phyloP scores from a whole-genome alignment of 2,113 vertebrate genomes.

The Corvus hawaiiensis region DNA sequence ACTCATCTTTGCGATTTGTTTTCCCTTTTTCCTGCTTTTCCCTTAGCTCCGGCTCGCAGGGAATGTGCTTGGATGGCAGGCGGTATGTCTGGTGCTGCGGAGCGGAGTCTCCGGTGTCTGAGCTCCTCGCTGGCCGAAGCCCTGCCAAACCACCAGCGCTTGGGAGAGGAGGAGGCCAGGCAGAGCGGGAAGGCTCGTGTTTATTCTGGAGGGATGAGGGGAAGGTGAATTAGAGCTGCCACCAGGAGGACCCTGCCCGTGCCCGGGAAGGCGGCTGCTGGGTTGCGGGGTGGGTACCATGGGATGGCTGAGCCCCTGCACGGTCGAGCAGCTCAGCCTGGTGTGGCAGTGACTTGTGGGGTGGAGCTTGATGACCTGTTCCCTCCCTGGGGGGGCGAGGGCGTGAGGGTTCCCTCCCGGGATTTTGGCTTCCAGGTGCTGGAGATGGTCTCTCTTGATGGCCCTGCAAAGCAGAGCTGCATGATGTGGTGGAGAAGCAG shows the following conservation, averaged over 20 bases:
- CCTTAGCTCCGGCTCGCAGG: background rate
- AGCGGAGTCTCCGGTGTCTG: background rate
- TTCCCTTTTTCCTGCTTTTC: background rate
- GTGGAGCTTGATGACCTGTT: background rate
- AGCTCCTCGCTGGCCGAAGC: background rate
- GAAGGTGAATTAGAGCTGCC: background rate
- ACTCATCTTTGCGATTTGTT: background rate
- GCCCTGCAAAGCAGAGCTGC: background rate
- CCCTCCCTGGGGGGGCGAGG: background rate
- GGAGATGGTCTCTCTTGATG: background rate
- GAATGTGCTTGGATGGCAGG: background rate
- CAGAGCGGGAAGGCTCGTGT: background rate
- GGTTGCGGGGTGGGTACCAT: background rate
- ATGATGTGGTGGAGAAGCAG: background rate
- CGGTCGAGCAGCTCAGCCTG: background rate
- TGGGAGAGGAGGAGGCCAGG: background rate
- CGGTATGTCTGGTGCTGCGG: background rate
- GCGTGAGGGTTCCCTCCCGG: background rate
- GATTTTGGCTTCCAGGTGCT: background rate
- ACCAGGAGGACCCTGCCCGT: background rate
- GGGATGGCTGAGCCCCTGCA: background rate
- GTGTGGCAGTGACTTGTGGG: background rate
- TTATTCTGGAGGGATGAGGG: background rate
- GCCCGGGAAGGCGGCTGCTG: background rate
- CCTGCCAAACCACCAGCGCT: conserved; percentile 6